These are phyloP conservation scores for Potorous gilbertii DNA, from an alignment of 2,797 vertebrate species.

Conservation along the genomic window DNA sequence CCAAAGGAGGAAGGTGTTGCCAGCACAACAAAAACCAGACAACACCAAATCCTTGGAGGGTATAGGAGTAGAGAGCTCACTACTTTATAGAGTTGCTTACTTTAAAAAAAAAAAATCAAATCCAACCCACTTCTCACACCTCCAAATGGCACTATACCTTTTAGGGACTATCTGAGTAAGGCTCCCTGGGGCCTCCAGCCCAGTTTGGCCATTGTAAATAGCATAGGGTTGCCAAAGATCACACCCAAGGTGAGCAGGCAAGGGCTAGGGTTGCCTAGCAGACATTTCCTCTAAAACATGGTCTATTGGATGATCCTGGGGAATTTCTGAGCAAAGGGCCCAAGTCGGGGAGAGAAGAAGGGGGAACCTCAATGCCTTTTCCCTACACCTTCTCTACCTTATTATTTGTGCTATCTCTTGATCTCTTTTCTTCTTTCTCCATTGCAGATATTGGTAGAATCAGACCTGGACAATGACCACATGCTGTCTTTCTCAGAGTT, in stretches of 20 bases:
- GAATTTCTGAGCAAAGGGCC: neutral
- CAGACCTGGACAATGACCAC: slow-evolving; percentile 76
- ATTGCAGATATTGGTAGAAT: slow-evolving; percentile 75
- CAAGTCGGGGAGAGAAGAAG: neutral
- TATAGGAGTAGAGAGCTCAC: neutral
- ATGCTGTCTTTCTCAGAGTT: slow-evolving; percentile 82
- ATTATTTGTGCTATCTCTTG: neutral
- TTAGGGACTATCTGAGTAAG: neutral
- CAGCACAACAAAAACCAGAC: neutral
- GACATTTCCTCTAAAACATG: neutral
- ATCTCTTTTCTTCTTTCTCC: neutral
- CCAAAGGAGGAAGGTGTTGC: neutral
- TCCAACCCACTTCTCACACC: neutral
- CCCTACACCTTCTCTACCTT: neutral
- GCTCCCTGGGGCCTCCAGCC: neutral
- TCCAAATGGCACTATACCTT: neutral
- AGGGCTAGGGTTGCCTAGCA: neutral
- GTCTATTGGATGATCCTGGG: neutral
- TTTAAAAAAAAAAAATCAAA: neutral
- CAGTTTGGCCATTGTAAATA: neutral
- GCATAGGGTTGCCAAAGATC: neutral
- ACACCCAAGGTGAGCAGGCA: neutral
- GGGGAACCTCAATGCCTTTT: neutral
- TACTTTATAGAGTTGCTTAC: neutral
- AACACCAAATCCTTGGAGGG: neutral